These are phyloP conservation scores for Thaumetopoea pityocampa DNA, from an alignment of 1,140 invertebrate species.

Conservation along the genomic window DNA sequence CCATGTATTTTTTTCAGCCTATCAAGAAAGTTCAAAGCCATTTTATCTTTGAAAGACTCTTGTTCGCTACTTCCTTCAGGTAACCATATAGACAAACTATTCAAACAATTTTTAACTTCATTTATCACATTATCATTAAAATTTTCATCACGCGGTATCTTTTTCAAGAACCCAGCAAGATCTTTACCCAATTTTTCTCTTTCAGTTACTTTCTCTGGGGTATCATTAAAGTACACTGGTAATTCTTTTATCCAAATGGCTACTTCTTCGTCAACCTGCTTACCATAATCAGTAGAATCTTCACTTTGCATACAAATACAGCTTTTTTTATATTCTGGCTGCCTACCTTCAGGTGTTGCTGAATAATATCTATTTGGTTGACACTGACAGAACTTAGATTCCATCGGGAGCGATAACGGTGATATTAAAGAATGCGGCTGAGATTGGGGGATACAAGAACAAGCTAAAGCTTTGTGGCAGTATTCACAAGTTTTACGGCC, in stretches of 20 bases:
- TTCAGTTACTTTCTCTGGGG: constrained; percentile 6
- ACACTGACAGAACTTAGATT: too few relatives aligned
- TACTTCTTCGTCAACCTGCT: constrained; percentile 9
- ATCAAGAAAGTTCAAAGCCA: constrained; percentile 20
- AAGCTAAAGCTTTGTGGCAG: too few relatives aligned
- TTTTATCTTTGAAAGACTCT: constrained; percentile 18
- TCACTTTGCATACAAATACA: too few relatives aligned
- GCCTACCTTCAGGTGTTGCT: too few relatives aligned
- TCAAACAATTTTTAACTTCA: constrained; percentile 23
- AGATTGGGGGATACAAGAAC: too few relatives aligned
- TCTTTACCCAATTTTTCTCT: constrained; percentile 19
- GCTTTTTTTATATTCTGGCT: too few relatives aligned
- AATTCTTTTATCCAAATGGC: constrained; percentile 26
- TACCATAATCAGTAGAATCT: constrained; percentile 2
- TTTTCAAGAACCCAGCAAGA: constrained; percentile 16
- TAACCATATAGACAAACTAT: constrained; percentile 30
- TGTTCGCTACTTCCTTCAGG: constrained; percentile 20
- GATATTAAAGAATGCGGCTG: too few relatives aligned
- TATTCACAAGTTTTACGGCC: too few relatives aligned
- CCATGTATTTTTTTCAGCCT: constrained; percentile 10
- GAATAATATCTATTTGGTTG: too few relatives aligned
- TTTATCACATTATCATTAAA: constrained; percentile 23
- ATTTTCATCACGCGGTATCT: constrained; percentile 17
- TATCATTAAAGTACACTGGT: constrained; percentile 25
- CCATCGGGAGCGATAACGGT: too few relatives aligned